Evolutionary conservation across 2,797 vertebrate species (phyloP).

Genomic region (Mustela erminea): DNA sequence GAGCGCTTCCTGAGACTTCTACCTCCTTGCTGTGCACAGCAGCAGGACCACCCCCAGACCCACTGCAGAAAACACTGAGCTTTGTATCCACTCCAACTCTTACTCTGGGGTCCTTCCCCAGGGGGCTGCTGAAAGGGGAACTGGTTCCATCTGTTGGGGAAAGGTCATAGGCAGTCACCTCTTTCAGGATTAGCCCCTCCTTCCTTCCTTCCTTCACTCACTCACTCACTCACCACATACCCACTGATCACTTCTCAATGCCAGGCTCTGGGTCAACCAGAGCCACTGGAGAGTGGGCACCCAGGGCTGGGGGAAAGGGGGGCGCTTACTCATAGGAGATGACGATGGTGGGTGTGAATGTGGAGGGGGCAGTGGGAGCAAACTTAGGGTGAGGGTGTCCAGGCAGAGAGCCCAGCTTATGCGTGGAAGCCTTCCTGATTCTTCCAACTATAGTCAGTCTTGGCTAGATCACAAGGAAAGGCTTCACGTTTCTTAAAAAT

Average conservation of each 20-base stretch:
- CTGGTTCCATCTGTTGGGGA: not conserved
- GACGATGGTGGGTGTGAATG: not conserved
- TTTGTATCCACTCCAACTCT: not conserved
- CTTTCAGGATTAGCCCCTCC: not conserved
- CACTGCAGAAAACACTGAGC: not conserved
- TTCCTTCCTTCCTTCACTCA: not conserved
- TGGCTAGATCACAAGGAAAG: not conserved
- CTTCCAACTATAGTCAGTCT: not conserved
- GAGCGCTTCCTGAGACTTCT: not conserved
- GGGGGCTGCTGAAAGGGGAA: not conserved
- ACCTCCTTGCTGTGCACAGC: not conserved
- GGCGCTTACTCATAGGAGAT: not conserved
- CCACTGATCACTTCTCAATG: not conserved
- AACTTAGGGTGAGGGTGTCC: not conserved
- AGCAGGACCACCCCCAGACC: not conserved
- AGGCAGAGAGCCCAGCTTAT: not conserved
- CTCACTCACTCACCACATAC: not conserved
- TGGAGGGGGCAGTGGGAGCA: not conserved
- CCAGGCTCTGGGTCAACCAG: not conserved
- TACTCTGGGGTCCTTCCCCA: not conserved
- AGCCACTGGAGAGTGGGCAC: not conserved
- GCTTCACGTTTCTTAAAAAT: not conserved
- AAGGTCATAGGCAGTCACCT: not conserved
- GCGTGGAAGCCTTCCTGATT: not conserved
- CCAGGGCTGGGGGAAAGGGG: not conserved